Percentiles rank a stretch among this genome's conserved stretches.
Conservation (phyloP, 2,113 vertebrate genomes). For the Tricholaema leucomelas region DNA sequence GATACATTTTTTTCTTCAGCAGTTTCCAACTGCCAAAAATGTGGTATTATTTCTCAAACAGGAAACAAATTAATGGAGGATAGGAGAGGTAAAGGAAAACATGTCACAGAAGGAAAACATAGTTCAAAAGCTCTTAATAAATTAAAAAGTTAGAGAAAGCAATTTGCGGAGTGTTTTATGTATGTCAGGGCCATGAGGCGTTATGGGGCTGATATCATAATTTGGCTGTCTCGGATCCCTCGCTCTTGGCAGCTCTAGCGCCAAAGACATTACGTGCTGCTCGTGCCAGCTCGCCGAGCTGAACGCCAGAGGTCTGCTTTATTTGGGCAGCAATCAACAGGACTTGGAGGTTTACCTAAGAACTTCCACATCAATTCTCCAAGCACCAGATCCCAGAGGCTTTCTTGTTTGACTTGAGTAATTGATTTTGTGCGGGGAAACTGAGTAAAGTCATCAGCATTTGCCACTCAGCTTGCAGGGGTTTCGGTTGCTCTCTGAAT, state of each 20-base stretch:
- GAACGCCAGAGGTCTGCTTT: slow-evolving; percentile 73
- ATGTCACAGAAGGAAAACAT: slow-evolving; percentile 73
- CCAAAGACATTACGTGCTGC: slow-evolving; percentile 72
- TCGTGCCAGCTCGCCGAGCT: slow-evolving; percentile 68
- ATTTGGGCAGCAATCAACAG: slow-evolving; percentile 73
- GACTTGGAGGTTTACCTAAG: slow-evolving; percentile 67
- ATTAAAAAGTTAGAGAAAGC: slow-evolving; percentile 78
- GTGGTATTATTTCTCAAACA: slow-evolving; percentile 62
- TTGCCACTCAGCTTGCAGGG: not conserved
- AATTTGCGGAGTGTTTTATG: slow-evolving; percentile 80
- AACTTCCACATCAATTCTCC: slow-evolving; percentile 45
- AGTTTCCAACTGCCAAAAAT: slow-evolving; percentile 53
- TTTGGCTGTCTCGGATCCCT: slow-evolving; percentile 78
- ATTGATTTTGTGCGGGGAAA: not conserved
- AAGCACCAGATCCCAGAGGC: not conserved
- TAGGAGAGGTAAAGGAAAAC: slow-evolving; percentile 72
- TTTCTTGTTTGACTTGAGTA: not conserved
- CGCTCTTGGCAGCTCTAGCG: slow-evolving; percentile 74
- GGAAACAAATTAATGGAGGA: slow-evolving; percentile 72
- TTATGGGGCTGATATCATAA: slow-evolving; percentile 84
- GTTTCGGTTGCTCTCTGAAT: slow-evolving; percentile 28
- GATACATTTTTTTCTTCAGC: slow-evolving; percentile 54
- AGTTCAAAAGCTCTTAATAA: slow-evolving; percentile 77
- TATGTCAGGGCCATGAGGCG: slow-evolving; percentile 78
- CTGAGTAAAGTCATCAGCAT: not conserved